Percentiles rank a stretch among this genome's conserved stretches.
Evolutionary conservation across 2,113 vertebrate species (phyloP).

Genomic region (Gymnorhina tibicen): DNA sequence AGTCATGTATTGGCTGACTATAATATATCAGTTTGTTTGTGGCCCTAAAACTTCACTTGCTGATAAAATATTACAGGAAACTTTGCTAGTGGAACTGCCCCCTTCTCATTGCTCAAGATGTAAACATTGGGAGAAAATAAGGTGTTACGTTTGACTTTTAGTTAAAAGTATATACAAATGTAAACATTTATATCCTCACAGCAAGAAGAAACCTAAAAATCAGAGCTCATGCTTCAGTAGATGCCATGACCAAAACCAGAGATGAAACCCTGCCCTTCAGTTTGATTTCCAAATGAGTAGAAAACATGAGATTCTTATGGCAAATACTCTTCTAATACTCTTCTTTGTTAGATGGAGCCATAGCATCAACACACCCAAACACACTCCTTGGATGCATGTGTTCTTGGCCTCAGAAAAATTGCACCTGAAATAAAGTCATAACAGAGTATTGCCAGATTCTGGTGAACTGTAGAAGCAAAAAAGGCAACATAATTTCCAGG

Average conservation of each 20-base stretch:
- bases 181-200: neutral
- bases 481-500: neutral
- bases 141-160: neutral
- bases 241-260: neutral
- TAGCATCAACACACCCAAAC: neutral
- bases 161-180: neutral
- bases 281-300: neutral
- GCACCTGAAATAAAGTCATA: neutral
- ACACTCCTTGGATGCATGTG: neutral
- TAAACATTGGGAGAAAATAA: neutral
- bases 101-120: neutral
- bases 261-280: neutral
- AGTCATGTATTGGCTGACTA: neutral
- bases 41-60: neutral
- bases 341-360: neutral
- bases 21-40: neutral
- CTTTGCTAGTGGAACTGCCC: neutral
- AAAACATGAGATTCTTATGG: neutral
- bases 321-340: neutral
- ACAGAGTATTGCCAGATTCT: neutral
- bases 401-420: neutral
- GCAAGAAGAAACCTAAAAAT: neutral
- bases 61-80: neutral
- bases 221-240: neutral
- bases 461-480: neutral